Conservation (phyloP, 2,888 invertebrate genomes). For the Ecliptopera silaceata region DNA sequence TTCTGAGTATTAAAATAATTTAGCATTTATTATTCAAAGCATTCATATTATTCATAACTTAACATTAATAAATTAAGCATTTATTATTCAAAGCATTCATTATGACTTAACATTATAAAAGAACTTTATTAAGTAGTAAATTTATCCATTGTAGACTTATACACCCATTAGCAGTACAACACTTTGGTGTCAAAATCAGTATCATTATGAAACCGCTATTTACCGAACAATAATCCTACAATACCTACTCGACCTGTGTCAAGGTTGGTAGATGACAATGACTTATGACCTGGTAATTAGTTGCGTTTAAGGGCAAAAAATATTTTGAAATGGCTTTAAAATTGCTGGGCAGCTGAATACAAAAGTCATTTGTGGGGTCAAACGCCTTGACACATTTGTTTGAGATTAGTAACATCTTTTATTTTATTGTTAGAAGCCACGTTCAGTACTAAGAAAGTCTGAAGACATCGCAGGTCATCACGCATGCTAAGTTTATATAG, state of each 20-base stretch:
- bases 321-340: conserved; percentile 31
- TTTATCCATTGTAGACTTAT: no score
- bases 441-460: no score
- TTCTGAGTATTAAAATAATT: no score
- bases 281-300: conserved; percentile 35
- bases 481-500: no score
- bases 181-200: conserved; percentile 22
- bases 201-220: conserved; percentile 25
- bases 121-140: no score
- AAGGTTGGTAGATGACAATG: conserved; percentile 38
- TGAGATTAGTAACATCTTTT: neutral
- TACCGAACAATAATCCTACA: conserved; percentile 22
- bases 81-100: no score
- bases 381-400: conserved; percentile 21
- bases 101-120: no score
- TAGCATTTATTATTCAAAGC: no score
- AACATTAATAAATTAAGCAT: no score
- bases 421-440: neutral
- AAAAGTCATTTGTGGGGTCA: conserved; percentile 29
- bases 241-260: conserved; percentile 37
- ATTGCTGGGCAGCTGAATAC: conserved; percentile 26
- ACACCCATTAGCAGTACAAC: neutral
- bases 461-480: no score
- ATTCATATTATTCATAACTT: no score
- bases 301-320: conserved; percentile 29